Evolutionary conservation across 1,140 invertebrate species (phyloP).

Genomic region (Limonius californicus): DNA sequence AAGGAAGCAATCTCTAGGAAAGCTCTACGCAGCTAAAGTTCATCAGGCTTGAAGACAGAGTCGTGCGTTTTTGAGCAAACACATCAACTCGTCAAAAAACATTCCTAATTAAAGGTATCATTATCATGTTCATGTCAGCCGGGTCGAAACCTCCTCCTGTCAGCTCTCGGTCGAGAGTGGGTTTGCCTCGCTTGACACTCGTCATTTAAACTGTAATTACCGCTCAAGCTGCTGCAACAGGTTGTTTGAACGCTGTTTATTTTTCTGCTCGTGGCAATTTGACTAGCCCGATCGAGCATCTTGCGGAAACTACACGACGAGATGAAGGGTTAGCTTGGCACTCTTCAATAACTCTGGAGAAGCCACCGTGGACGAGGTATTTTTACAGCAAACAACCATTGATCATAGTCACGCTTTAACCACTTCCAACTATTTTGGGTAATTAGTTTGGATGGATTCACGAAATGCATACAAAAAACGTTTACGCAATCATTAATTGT

Average conservation of each 20-base stretch:
- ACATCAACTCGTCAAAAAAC: slow-evolving; percentile 29
- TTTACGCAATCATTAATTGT: no score
- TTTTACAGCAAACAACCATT: no score
- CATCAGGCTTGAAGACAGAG: slow-evolving; percentile 22
- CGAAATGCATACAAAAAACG: no score
- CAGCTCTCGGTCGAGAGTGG: slow-evolving; percentile 24
- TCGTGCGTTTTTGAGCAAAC: slow-evolving; percentile 26
- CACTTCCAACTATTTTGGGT: no score
- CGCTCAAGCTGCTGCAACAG: slow-evolving; percentile 30
- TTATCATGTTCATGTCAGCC: slow-evolving; percentile 37
- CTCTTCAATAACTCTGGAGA: no score
- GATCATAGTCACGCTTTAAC: no score
- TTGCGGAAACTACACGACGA: no score
- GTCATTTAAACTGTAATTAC: slow-evolving; percentile 33
- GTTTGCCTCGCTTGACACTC: slow-evolving; percentile 30
- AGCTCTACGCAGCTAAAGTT: slow-evolving; percentile 8
- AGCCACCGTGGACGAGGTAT: no score
- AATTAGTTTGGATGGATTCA: no score
- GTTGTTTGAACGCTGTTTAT: slow-evolving; percentile 28
- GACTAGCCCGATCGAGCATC: neutral
- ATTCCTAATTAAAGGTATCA: slow-evolving; percentile 35
- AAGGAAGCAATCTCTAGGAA: neutral
- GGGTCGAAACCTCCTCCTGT: slow-evolving; percentile 21
- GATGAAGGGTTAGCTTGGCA: no score
- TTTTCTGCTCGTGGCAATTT: slow-evolving; percentile 26